A percentile compares a stretch with the other conserved stretches of the same genome.
phyloP scores from a whole-genome alignment of 2,113 vertebrate species.

The Cyanoramphus novaezelandiae region DNA sequence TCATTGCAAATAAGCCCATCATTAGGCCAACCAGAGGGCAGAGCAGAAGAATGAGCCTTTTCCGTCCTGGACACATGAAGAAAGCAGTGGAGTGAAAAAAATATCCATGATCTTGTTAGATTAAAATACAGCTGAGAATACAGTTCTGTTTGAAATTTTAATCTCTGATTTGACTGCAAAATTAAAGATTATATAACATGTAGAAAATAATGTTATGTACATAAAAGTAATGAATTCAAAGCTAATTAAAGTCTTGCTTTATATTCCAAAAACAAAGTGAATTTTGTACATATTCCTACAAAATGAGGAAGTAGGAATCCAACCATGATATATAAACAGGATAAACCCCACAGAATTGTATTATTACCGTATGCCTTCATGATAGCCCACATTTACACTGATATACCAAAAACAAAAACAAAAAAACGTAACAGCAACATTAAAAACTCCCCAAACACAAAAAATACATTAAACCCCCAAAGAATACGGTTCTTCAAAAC shows the following conservation, averaged over 20 bases:
- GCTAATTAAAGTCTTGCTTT: background rate
- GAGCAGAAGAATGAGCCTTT: background rate
- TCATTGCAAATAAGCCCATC: background rate
- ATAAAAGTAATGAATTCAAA: background rate
- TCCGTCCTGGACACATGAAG: background rate
- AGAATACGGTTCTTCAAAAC: background rate
- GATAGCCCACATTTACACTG: background rate
- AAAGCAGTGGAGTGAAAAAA: background rate
- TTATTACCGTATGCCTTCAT: background rate
- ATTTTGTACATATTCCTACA: background rate
- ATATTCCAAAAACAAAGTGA: background rate
- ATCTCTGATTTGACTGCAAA: background rate
- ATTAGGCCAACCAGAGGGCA: background rate
- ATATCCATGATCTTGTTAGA: background rate
- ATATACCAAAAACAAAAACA: background rate
- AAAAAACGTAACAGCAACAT: background rate
- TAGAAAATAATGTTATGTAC: background rate
- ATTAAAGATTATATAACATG: background rate
- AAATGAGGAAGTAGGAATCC: background rate
- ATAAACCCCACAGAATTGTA: background rate
- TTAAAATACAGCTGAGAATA: background rate
- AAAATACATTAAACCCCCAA: background rate
- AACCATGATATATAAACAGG: background rate
- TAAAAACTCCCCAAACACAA: background rate
- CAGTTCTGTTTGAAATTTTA: background rate